A percentile compares a stretch with the other conserved stretches of the same genome.
phyloP scores from a whole-genome alignment of 2,113 vertebrate species.

The Emydura subglobosa region DNA sequence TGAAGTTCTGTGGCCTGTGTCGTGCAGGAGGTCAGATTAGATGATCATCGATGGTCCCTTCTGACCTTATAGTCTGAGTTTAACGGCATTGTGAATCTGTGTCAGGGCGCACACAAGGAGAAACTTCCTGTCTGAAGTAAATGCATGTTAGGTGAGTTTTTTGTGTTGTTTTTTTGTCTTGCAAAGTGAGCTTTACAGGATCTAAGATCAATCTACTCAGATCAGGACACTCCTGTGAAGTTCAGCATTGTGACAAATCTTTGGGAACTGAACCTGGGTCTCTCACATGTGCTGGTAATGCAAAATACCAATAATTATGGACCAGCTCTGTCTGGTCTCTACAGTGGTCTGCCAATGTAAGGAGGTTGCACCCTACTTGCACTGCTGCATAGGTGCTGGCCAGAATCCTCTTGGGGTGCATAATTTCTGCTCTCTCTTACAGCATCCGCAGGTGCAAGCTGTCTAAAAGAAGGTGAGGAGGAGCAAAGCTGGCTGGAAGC shows the following conservation, averaged over 20 bases:
- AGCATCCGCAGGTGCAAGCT: neutral
- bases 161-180: neutral
- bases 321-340: neutral
- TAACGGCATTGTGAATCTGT: neutral
- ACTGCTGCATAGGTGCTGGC: neutral
- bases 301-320: neutral
- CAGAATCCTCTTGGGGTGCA: neutral
- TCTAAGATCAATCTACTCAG: neutral
- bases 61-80: too few species aligned
- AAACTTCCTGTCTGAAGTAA: neutral
- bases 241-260: neutral
- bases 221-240: neutral
- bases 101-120: neutral
- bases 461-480: neutral
- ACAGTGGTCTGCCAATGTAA: neutral
- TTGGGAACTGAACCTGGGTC: neutral
- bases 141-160: neutral
- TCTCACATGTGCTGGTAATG: neutral
- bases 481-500: neutral
- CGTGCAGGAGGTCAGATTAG: too few species aligned
- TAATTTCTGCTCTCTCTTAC: neutral
- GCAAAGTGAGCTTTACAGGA: neutral
- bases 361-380: neutral
- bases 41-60: too few species aligned
- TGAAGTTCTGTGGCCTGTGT: too few species aligned